Evolutionary conservation across 2,113 vertebrate species (phyloP).

Genomic region (Mola mola): DNA sequence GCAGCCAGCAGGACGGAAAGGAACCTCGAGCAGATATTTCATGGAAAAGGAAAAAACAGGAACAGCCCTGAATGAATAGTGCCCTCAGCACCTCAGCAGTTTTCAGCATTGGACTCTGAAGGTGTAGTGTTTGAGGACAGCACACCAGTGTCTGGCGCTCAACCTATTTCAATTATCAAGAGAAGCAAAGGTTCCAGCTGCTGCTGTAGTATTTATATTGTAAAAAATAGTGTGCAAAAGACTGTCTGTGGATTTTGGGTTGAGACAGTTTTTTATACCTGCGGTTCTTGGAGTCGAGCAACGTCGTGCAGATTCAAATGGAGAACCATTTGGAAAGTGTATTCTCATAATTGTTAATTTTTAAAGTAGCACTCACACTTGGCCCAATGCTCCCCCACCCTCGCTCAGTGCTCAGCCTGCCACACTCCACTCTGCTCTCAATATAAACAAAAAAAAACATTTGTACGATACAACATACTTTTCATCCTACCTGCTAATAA

Average conservation of each 20-base stretch:
- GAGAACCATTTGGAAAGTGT: too few species aligned
- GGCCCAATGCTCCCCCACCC: too few species aligned
- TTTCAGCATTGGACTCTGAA: constrained; percentile 35
- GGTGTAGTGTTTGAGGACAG: constrained; percentile 53
- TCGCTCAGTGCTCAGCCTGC: too few species aligned
- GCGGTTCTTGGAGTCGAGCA: not conserved
- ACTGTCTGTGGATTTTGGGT: not conserved
- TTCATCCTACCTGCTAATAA: too few species aligned
- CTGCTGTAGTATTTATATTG: constrained; percentile 18
- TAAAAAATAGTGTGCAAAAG: constrained; percentile 17
- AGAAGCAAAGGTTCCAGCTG: constrained; percentile 39
- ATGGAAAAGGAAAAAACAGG: constrained; percentile 61
- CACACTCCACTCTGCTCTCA: too few species aligned
- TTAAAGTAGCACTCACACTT: too few species aligned
- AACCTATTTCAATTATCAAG: constrained; percentile 29
- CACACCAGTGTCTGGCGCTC: constrained; percentile 32
- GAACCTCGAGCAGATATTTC: constrained; percentile 48
- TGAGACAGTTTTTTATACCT: constrained; percentile 6
- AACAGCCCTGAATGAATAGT: constrained; percentile 58
- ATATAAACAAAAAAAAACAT: too few species aligned
- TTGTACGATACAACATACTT: too few species aligned
- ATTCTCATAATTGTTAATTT: too few species aligned
- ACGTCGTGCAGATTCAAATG: too few species aligned
- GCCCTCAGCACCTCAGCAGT: constrained; percentile 26
- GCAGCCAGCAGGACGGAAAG: constrained; percentile 57